Evolutionary conservation across 2,797 vertebrate genomes (phyloP).

Genomic region (Corythornis leucogaster): DNA sequence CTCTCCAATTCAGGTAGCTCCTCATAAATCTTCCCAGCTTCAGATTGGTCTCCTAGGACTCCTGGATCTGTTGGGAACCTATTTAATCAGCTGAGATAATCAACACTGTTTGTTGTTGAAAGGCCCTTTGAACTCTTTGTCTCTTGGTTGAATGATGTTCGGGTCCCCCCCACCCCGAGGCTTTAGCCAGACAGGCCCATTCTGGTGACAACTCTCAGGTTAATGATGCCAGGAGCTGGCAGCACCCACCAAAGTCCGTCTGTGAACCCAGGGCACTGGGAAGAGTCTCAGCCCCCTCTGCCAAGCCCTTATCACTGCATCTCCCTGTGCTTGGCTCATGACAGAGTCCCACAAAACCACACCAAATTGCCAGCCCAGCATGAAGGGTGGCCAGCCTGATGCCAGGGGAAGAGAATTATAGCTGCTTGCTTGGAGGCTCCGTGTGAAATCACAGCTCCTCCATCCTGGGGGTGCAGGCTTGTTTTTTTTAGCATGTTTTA

Average conservation of each 20-base stretch:
- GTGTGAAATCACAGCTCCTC: neutral
- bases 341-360: neutral
- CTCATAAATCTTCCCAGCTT: conserved; percentile 61
- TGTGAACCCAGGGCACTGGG: neutral
- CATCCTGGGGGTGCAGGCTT: neutral
- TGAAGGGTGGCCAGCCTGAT: neutral
- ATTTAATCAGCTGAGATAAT: conserved; percentile 66
- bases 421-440: neutral
- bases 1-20: conserved; percentile 51
- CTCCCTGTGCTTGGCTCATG: neutral
- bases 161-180: fast-evolving
- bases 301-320: conserved; percentile 13
- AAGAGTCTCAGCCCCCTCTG: neutral
- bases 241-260: neutral
- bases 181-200: conserved; percentile 17
- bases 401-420: neutral
- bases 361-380: neutral
- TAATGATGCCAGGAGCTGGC: conserved; percentile 35
- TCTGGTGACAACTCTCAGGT: conserved; percentile 36
- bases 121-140: conserved; percentile 60
- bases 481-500: neutral
- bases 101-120: neutral
- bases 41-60: conserved; percentile 62
- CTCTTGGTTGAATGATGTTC: neutral
- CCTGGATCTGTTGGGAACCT: neutral